phyloP scores from a whole-genome alignment of 2,113 vertebrate species.

The Catharus fuscescens region DNA sequence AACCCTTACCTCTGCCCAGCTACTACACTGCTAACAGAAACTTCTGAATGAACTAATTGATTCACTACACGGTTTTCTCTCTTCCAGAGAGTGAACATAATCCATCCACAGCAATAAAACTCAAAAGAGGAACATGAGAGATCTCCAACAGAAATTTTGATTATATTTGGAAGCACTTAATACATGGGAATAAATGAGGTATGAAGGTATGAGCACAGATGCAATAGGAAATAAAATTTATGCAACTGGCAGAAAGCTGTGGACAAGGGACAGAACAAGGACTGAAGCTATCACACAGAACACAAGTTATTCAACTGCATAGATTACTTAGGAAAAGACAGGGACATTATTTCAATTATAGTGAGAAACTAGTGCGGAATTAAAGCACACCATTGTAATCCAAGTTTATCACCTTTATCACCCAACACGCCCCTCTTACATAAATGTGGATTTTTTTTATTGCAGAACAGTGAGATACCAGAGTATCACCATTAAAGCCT shows the following conservation, averaged over 20 bases:
- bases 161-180: neutral
- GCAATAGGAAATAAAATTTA: neutral
- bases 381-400: neutral
- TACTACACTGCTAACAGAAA: neutral
- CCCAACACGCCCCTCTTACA: fast-evolving
- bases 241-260: neutral
- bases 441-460: neutral
- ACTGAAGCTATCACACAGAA: neutral
- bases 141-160: neutral
- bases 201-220: neutral
- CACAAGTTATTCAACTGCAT: neutral
- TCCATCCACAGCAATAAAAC: neutral
- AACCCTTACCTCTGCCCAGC: neutral
- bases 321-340: neutral
- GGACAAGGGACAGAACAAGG: neutral
- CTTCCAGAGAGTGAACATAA: neutral
- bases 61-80: neutral
- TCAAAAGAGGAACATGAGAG: neutral
- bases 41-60: neutral
- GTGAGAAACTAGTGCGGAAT: neutral
- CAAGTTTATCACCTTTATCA: neutral
- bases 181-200: neutral
- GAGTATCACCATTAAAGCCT: neutral
- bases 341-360: neutral
- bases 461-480: neutral